These are phyloP conservation scores for Anguilla marmorata DNA, from an alignment of 2,797 vertebrate genomes.

Conservation along the genomic window DNA sequence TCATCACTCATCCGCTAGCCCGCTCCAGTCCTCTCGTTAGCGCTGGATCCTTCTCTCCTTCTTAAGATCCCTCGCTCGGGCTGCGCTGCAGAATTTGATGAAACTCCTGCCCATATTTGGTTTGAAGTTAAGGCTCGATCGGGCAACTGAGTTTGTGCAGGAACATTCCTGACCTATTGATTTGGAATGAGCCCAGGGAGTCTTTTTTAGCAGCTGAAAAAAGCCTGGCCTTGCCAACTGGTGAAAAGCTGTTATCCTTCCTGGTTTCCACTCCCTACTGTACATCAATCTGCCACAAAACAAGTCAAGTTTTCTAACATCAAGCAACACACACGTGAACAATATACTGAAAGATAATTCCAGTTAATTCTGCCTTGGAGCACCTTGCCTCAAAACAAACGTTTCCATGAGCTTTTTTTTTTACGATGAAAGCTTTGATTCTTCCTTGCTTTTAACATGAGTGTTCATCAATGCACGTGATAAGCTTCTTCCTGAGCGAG, in stretches of 20 bases:
- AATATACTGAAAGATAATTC: background rate
- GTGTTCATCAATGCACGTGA: background rate
- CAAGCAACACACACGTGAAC: background rate
- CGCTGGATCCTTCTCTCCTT: slow-evolving; percentile 37
- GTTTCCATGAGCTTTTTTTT: background rate
- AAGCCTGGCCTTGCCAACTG: slow-evolving; percentile 5
- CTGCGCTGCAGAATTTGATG: slow-evolving; percentile 52
- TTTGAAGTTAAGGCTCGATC: slow-evolving; percentile 70
- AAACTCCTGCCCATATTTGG: slow-evolving; percentile 78
- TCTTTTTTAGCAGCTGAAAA: slow-evolving; percentile 41
- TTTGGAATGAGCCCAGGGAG: slow-evolving; percentile 66
- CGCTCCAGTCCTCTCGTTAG: slow-evolving; percentile 44
- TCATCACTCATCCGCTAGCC: slow-evolving; percentile 43
- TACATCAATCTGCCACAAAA: background rate
- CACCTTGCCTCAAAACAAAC: background rate
- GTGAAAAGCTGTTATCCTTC: background rate
- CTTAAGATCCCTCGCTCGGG: slow-evolving; percentile 33
- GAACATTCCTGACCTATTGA: slow-evolving; percentile 73
- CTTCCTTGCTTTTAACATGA: background rate
- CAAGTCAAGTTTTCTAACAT: background rate
- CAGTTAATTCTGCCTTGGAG: background rate
- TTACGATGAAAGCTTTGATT: background rate
- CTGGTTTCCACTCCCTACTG: slow-evolving; percentile 20
- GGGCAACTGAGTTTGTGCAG: slow-evolving; percentile 65
- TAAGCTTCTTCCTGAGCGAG: background rate